Evolutionary conservation across 2,113 vertebrate genomes (phyloP).

Genomic region (Cygnus buccinator): DNA sequence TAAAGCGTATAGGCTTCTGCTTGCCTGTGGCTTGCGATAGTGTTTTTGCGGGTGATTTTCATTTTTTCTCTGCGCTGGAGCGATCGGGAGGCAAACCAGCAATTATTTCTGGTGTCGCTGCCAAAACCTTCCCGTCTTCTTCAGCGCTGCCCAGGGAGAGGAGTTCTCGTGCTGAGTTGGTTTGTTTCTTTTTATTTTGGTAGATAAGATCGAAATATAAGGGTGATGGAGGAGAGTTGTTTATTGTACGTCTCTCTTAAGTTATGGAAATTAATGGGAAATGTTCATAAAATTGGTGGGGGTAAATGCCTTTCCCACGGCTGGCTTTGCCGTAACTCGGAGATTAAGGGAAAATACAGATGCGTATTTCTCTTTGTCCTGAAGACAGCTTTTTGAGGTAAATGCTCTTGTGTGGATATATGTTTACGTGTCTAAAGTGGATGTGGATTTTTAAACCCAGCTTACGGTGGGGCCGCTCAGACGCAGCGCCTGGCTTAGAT

Average conservation of each 20-base stretch:
- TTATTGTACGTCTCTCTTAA: not conserved
- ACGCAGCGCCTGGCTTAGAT: not conserved
- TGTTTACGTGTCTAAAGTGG: not conserved
- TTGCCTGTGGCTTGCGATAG: not conserved
- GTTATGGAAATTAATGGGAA: not conserved
- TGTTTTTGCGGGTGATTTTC: not conserved
- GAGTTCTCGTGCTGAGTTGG: not conserved
- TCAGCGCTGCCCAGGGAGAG: fast-evolving
- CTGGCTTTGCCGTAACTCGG: not conserved
- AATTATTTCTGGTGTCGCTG: not conserved
- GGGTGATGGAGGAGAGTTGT: not conserved
- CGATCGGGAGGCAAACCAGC: not conserved
- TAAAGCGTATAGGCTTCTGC: not conserved
- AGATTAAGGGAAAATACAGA: not conserved
- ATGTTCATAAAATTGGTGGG: not conserved
- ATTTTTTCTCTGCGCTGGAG: not conserved
- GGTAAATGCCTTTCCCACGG: not conserved
- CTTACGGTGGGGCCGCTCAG: fast-evolving
- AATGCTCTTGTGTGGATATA: not conserved
- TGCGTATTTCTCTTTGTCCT: not conserved
- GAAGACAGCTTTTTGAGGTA: not conserved
- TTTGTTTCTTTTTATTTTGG: not conserved
- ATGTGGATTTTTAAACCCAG: not conserved
- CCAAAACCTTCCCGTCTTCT: not conserved
- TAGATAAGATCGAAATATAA: not conserved